These are phyloP conservation scores for Lysiphlebus fabarum DNA, from an alignment of 1,140 invertebrate genomes.

Conservation along the genomic window DNA sequence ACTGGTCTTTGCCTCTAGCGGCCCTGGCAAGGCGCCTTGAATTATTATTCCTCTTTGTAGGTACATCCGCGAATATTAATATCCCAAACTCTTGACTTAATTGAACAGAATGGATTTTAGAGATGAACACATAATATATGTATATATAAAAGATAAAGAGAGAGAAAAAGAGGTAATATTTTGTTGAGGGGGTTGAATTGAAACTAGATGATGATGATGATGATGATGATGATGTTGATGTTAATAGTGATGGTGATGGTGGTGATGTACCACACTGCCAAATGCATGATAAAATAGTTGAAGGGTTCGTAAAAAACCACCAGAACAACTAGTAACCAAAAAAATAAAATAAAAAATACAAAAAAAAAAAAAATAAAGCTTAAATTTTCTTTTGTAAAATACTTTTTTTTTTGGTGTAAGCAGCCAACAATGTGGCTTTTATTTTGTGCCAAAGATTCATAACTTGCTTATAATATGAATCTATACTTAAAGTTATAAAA, in stretches of 20 bases:
- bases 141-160: background rate
- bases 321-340: too few relatives aligned
- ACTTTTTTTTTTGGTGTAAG: too few relatives aligned
- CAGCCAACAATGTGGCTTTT: too few relatives aligned
- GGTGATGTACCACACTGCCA: too few relatives aligned
- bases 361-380: too few relatives aligned
- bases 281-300: too few relatives aligned
- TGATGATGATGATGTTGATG: background rate
- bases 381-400: too few relatives aligned
- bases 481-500: background rate
- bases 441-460: too few relatives aligned
- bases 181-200: background rate
- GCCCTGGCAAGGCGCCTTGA: conserved; percentile 32
- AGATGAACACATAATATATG: background rate
- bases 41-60: conserved; percentile 50
- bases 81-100: conserved; percentile 49
- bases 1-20: conserved; percentile 19
- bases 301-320: background rate
- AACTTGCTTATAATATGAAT: background rate
- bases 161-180: background rate
- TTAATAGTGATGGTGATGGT: too few relatives aligned
- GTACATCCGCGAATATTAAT: conserved; percentile 50
- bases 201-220: background rate
- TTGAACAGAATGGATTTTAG: conserved; percentile 46
- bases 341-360: too few relatives aligned